Conservation (phyloP, 2,113 vertebrate genomes). For the zebrafish (Danio rerio) region DNA sequence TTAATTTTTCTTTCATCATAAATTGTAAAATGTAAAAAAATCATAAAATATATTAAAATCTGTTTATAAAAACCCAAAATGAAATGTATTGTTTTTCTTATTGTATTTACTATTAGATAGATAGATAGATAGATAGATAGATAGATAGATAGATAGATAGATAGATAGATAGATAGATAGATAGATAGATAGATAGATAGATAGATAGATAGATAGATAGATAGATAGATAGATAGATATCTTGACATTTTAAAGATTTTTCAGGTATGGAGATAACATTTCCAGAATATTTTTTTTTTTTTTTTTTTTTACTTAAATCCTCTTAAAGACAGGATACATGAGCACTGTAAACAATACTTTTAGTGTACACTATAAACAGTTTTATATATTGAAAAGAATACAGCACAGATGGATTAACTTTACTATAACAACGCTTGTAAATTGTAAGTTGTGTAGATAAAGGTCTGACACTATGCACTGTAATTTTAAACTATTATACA, state of each 20-base stretch:
- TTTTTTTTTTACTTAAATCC: not conserved
- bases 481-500: not conserved
- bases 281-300: too few relatives aligned
- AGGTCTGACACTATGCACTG: not conserved
- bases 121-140: too few relatives aligned
- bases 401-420: not conserved
- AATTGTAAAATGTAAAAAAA: conserved; percentile 79
- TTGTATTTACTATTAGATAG: too few relatives aligned
- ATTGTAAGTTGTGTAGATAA: not conserved
- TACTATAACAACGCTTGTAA: not conserved
- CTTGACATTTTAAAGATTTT: too few relatives aligned
- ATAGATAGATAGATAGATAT: too few relatives aligned
- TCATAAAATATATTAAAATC: conserved; percentile 52
- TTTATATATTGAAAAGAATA: not conserved
- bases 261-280: too few relatives aligned
- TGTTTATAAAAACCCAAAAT: conserved; percentile 57
- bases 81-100: conserved; percentile 53
- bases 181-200: too few relatives aligned
- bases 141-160: too few relatives aligned
- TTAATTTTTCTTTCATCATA: conserved; percentile 51
- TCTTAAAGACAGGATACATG: not conserved
- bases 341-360: not conserved
- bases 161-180: too few relatives aligned
- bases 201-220: too few relatives aligned
- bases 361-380: not conserved